These are phyloP conservation scores for Propithecus deckenii DNA, from an alignment of 2,797 vertebrate genomes.

Conservation along the genomic window DNA sequence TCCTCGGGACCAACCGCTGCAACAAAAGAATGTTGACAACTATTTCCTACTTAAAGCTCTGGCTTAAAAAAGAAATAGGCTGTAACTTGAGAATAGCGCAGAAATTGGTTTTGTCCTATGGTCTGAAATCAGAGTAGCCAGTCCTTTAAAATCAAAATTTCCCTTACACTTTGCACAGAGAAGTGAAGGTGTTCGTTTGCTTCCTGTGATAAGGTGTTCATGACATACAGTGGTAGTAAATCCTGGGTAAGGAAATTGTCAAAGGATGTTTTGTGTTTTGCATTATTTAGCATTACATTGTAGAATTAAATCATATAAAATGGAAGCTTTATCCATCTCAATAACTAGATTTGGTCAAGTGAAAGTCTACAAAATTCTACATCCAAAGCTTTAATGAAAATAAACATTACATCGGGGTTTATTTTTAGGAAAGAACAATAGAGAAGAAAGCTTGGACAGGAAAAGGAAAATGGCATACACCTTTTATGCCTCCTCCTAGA, in stretches of 20 bases:
- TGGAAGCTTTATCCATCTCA: not conserved
- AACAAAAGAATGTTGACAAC: not conserved
- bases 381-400: not conserved
- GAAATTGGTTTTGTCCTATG: not conserved
- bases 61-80: slow-evolving; percentile 39
- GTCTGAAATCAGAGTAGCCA: not conserved
- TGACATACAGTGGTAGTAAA: not conserved
- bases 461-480: not conserved
- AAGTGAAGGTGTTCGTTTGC: not conserved
- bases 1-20: no score
- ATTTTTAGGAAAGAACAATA: not conserved
- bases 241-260: not conserved
- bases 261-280: slow-evolving; percentile 8
- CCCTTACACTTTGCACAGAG: not conserved
- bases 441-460: not conserved
- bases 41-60: slow-evolving; percentile 13
- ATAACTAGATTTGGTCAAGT: not conserved
- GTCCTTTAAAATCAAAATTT: not conserved
- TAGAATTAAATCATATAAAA: slow-evolving; percentile 34
- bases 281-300: not conserved
- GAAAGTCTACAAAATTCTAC: slow-evolving; percentile 23
- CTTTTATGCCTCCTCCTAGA: not conserved
- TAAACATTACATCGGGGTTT: not conserved
- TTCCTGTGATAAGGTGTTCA: not conserved
- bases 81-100: slow-evolving; percentile 14